These are phyloP conservation scores for Hexactinellida sp. DNA, from an alignment of 37 sponge, comb jelly and placozoan species.

Conservation along the genomic window DNA sequence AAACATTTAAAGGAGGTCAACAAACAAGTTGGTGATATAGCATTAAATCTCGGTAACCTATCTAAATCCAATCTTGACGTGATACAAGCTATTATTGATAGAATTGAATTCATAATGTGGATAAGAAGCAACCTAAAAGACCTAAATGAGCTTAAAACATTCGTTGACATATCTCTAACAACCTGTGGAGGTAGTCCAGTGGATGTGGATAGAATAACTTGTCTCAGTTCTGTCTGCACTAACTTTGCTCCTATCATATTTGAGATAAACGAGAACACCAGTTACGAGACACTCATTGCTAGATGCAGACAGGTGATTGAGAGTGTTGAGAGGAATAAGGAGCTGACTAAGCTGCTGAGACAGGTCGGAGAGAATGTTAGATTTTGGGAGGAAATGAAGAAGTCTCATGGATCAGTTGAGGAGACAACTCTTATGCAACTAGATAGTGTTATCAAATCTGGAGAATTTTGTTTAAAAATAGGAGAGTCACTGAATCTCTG, in stretches of 20 bases:
- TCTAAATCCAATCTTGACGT: background rate
- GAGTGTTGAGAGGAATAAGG: background rate
- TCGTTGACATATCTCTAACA: background rate
- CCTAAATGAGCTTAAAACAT: background rate
- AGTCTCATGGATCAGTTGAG: background rate
- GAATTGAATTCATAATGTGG: background rate
- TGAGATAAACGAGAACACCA: background rate
- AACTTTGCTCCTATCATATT: background rate
- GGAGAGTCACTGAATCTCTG: background rate
- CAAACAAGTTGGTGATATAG: background rate
- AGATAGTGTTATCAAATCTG: background rate
- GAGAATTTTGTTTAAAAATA: background rate
- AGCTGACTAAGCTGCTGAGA: background rate
- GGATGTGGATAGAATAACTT: background rate
- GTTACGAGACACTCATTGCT: background rate
- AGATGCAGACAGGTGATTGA: background rate
- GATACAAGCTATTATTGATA: background rate
- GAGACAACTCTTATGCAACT: background rate
- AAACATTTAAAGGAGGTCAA: background rate
- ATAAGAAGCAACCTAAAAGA: background rate
- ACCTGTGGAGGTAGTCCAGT: background rate
- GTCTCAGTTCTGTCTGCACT: background rate
- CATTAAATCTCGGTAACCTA: background rate
- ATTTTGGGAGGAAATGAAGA: background rate
- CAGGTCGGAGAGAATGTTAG: background rate